Conservation (phyloP, 2,888 invertebrate species). For the Drosophila austrosaltans region DNA sequence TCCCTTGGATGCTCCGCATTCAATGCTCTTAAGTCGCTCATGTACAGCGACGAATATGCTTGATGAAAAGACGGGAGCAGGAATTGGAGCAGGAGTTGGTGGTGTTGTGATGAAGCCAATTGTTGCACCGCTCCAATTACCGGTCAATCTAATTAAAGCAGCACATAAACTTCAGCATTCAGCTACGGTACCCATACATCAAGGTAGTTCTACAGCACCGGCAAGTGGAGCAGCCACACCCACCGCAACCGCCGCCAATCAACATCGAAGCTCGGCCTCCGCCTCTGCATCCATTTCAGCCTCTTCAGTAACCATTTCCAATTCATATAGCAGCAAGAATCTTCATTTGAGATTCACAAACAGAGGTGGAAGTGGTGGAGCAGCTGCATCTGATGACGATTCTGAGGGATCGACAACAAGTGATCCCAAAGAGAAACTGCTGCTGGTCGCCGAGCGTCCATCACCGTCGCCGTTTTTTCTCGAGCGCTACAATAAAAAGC, state of each 20-base stretch:
- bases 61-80: constrained; percentile 32
- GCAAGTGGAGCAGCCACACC: constrained; percentile 76
- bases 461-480: constrained; percentile 82
- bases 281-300: constrained; percentile 22
- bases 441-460: constrained; percentile 68
- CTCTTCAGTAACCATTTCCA: constrained; percentile 40
- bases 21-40: constrained; percentile 75
- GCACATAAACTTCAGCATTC: constrained; percentile 79
- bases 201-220: constrained; percentile 64
- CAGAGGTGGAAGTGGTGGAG: constrained; percentile 58
- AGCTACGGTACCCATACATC: constrained; percentile 79
- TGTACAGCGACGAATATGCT: constrained; percentile 72
- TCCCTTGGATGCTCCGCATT: constrained; percentile 71
- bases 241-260: constrained; percentile 45
- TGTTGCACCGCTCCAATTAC: constrained; percentile 45
- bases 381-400: constrained; percentile 78
- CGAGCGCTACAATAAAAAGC: constrained; percentile 83
- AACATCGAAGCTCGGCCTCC: constrained; percentile 27
- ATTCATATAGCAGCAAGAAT: constrained; percentile 71
- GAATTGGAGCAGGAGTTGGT: constrained; percentile 23
- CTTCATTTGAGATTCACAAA: constrained; percentile 77
- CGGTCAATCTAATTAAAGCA: constrained; percentile 60
- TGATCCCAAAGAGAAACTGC: constrained; percentile 82
- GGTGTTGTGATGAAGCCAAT: constrained; percentile 42
- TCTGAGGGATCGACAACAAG: constrained; percentile 83